Percentiles rank a stretch among this genome's conserved stretches.
Conservation (phyloP, 2,888 invertebrate genomes). For the Ochropleura leucogaster region DNA sequence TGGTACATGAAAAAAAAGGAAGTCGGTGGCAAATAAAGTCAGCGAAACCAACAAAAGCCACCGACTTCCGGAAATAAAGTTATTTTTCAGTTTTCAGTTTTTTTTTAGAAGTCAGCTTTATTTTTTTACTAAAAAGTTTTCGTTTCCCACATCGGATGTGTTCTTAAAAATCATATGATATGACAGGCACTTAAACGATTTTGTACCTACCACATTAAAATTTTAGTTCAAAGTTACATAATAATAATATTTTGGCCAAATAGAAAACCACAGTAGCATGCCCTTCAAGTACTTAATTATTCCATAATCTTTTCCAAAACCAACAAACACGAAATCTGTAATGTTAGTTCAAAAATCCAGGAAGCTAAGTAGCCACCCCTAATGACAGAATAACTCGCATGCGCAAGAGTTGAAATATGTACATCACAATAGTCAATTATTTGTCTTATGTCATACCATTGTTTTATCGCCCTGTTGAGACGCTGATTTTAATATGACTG, state of each 20-base stretch:
- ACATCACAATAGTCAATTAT: slow-evolving; percentile 64
- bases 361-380: slow-evolving; percentile 30
- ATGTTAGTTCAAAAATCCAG: neutral
- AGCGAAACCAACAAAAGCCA: too few relatives aligned
- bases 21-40: too few relatives aligned
- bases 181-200: too few relatives aligned
- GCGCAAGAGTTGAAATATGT: slow-evolving; percentile 32
- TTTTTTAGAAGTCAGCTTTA: too few relatives aligned
- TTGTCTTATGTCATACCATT: slow-evolving; percentile 64
- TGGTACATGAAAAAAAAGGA: too few relatives aligned
- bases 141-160: too few relatives aligned
- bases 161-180: too few relatives aligned
- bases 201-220: too few relatives aligned
- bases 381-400: slow-evolving; percentile 23
- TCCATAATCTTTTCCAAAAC: neutral
- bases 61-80: too few relatives aligned
- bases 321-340: neutral
- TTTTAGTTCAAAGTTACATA: too few relatives aligned
- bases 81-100: too few relatives aligned
- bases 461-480: slow-evolving; percentile 41
- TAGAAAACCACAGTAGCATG: neutral
- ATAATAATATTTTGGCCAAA: neutral
- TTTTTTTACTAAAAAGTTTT: too few relatives aligned
- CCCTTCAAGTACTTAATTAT: neutral
- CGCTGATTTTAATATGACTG: slow-evolving; percentile 45